Conservation (phyloP, 2,888 invertebrate species). For the Syrphus vitripennis region DNA sequence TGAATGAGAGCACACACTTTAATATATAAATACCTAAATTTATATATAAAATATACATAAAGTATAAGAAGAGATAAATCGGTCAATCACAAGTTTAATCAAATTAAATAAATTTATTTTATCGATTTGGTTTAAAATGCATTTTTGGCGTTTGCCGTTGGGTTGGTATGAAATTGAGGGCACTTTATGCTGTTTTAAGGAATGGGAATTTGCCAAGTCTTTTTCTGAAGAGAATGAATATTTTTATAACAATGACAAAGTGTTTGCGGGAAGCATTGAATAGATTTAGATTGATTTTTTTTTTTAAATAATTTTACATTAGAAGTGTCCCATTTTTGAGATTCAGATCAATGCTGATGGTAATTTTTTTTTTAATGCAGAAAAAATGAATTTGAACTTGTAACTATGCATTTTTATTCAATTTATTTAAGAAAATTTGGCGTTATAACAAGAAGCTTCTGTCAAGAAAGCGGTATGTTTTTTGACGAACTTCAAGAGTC, state of each 20-base stretch:
- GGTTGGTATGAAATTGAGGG: background rate
- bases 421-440: no score
- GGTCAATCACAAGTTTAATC: constrained; percentile 16
- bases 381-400: no score
- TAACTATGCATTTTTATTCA: no score
- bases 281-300: background rate
- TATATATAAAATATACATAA: no score
- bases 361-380: no score
- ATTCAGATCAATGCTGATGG: background rate
- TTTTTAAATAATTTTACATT: background rate
- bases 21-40: background rate
- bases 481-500: no score
- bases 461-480: no score
- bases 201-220: background rate
- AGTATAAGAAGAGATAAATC: background rate
- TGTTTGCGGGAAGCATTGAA: background rate
- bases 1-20: background rate
- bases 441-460: no score
- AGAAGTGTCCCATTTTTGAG: background rate
- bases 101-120: constrained; percentile 17
- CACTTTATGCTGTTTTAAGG: no score
- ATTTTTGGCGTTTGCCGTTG: background rate
- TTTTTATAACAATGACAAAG: background rate
- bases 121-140: constrained; percentile 2
- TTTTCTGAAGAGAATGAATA: background rate